Conservation (phyloP, 2,113 vertebrate species). For the Ciconia boyciana region DNA sequence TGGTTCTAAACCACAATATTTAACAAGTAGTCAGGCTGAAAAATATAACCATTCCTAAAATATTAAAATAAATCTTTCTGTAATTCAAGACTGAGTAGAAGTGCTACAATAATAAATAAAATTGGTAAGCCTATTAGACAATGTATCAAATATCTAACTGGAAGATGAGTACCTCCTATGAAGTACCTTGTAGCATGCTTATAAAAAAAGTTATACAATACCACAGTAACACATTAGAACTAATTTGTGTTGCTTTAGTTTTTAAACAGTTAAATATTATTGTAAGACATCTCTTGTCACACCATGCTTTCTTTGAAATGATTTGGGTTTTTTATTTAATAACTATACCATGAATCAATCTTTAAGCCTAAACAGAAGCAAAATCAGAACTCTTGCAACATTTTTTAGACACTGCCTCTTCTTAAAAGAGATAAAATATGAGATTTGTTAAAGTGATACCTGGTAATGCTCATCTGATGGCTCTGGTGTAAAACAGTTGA, state of each 20-base stretch:
- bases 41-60: background rate
- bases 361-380: background rate
- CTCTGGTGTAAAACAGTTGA: constrained; percentile 77
- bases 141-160: background rate
- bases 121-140: background rate
- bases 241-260: background rate
- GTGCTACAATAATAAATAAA: background rate
- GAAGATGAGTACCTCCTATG: background rate
- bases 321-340: background rate
- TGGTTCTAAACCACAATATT: background rate
- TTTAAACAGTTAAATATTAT: background rate
- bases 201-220: background rate
- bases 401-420: background rate
- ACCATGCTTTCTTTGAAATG: background rate
- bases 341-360: background rate
- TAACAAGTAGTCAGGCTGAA: background rate
- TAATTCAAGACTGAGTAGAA: background rate
- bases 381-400: background rate
- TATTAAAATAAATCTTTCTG: background rate
- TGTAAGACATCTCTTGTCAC: background rate
- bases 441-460: constrained; percentile 66
- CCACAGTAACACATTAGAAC: background rate
- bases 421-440: background rate
- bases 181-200: background rate
- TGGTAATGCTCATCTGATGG: constrained; percentile 84